phyloP scores from a whole-genome alignment of 2,797 vertebrate genomes.

The Paguma larvata region DNA sequence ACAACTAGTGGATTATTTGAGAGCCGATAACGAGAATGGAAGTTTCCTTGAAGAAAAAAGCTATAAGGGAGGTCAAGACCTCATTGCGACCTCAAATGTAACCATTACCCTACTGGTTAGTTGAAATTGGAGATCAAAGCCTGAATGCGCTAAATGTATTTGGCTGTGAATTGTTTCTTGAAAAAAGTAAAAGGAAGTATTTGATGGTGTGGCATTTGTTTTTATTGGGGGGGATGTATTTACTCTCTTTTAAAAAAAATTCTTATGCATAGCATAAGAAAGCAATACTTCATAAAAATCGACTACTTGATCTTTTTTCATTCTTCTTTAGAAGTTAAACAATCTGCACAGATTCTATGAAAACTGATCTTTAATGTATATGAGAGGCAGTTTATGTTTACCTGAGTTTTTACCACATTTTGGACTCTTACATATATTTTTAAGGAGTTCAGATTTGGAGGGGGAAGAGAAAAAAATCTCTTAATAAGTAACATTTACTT shows the following conservation, averaged over 20 bases:
- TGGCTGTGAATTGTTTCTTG: constrained; percentile 79
- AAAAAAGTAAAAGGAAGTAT: constrained; percentile 66
- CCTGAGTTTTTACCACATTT: background rate
- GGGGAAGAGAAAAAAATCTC: background rate
- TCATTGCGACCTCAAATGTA: constrained; percentile 83
- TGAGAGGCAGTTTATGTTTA: background rate
- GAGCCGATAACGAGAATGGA: constrained; percentile 12
- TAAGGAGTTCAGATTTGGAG: background rate
- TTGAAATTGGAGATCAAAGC: constrained; percentile 88
- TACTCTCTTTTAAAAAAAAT: constrained; percentile 52
- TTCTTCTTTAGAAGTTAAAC: constrained; percentile 32
- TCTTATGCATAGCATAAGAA: background rate
- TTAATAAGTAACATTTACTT: background rate
- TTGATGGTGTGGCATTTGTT: constrained; percentile 19
- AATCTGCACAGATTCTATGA: background rate
- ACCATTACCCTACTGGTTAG: constrained; percentile 84
- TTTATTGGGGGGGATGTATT: constrained; percentile 66
- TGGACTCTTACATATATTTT: constrained; percentile 16
- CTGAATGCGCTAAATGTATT: constrained; percentile 81
- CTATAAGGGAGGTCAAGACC: constrained; percentile 79
- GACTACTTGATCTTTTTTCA: constrained; percentile 18
- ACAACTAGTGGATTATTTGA: constrained; percentile 12
- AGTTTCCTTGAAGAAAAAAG: constrained; percentile 63
- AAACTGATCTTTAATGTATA: background rate
- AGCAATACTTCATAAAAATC: constrained; percentile 24